Evolutionary conservation across 2,888 invertebrate species (phyloP).

Genomic region (Sepiola atlantica): DNA sequence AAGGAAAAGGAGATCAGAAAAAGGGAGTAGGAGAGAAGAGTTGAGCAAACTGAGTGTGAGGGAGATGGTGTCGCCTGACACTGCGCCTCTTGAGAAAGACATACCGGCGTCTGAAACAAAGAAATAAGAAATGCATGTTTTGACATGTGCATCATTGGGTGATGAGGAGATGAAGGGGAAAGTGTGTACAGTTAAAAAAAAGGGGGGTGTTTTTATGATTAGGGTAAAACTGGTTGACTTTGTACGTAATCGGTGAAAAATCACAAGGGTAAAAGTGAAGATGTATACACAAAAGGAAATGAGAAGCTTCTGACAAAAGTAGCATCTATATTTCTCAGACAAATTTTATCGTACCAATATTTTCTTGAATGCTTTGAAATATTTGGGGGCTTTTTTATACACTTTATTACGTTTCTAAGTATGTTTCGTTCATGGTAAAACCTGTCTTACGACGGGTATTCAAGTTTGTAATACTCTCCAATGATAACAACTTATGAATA

Average conservation of each 20-base stretch:
- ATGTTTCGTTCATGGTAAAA: no score
- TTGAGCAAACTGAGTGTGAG: background rate
- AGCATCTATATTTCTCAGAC: no score
- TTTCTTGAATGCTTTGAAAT: no score
- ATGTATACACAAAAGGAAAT: no score
- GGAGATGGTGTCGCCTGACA: slow-evolving; percentile 37
- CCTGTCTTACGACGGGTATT: no score
- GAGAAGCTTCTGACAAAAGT: no score
- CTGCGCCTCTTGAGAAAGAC: slow-evolving; percentile 38
- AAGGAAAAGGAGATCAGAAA: background rate
- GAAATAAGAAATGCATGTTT: slow-evolving; percentile 41
- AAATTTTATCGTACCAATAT: no score
- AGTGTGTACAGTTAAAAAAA: background rate
- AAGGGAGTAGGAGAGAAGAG: background rate
- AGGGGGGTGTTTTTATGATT: background rate
- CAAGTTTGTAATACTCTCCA: no score
- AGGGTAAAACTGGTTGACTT: background rate
- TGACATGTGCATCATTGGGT: slow-evolving; percentile 15
- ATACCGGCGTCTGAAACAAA: slow-evolving; percentile 48
- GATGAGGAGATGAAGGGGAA: background rate
- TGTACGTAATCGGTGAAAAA: background rate
- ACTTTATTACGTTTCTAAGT: no score
- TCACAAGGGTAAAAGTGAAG: no score
- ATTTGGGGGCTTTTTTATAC: no score
- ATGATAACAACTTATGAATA: no score